Evolutionary conservation across 2,797 vertebrate genomes (phyloP).

Genomic region (Peromyscus attwateri): DNA sequence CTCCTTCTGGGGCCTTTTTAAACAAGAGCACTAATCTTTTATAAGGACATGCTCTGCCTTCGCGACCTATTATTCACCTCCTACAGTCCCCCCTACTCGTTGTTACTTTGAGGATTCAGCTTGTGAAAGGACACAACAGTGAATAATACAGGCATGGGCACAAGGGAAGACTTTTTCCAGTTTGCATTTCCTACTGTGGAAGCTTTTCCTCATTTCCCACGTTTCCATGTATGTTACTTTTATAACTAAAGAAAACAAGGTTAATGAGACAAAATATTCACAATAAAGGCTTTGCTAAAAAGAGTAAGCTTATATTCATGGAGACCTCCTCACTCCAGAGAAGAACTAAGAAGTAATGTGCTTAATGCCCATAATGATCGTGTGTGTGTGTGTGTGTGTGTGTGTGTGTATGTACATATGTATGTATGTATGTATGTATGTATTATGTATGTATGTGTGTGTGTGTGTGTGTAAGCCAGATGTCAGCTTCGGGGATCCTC

Average conservation of each 20-base stretch:
- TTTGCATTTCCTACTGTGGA: not conserved
- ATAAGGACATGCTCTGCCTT: not conserved
- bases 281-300: not conserved
- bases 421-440: too few species aligned
- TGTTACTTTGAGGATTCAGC: not conserved
- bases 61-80: not conserved
- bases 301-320: not conserved
- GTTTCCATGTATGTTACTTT: not conserved
- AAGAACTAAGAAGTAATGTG: not conserved
- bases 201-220: not conserved
- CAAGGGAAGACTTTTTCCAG: not conserved
- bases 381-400: not conserved
- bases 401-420: too few species aligned
- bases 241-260: constrained; percentile 25
- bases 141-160: not conserved
- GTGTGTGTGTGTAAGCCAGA: not conserved
- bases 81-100: not conserved
- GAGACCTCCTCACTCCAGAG: constrained; percentile 28
- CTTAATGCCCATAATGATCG: not conserved
- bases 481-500: not conserved
- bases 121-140: not conserved
- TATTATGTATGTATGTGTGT: not conserved
- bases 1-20: not conserved
- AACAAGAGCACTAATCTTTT: not conserved
- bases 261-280: constrained; percentile 46